phyloP scores from a whole-genome alignment of 2,888 invertebrate genomes.

The Platynereis dumerilii region DNA sequence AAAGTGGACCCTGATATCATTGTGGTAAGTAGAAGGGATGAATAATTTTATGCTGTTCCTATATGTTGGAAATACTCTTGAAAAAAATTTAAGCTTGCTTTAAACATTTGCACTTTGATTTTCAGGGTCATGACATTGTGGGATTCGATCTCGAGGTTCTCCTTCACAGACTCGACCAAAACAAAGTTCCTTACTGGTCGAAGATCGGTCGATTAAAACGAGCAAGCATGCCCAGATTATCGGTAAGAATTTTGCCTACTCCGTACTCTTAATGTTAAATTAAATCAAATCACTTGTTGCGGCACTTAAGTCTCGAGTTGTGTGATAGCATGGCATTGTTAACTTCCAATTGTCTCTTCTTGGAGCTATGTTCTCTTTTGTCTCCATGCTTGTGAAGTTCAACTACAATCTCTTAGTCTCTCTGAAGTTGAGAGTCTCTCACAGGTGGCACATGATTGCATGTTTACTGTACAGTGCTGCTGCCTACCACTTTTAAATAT shows the following conservation, averaged over 20 bases:
- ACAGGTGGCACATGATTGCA: no score
- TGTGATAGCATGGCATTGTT: no score
- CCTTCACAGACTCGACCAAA: slow-evolving; percentile 79
- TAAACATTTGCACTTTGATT: slow-evolving; percentile 8
- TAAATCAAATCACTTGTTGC: no score
- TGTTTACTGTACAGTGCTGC: no score
- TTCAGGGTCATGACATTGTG: slow-evolving; percentile 84
- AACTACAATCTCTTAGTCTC: no score
- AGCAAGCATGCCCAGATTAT: slow-evolving; percentile 63
- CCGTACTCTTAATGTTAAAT: no score
- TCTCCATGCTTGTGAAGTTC: no score
- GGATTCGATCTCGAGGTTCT: slow-evolving; percentile 90
- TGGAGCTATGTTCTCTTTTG: no score
- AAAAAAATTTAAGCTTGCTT: neutral
- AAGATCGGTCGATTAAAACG: slow-evolving; percentile 85
- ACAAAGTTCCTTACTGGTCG: slow-evolving; percentile 87
- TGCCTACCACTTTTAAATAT: no score
- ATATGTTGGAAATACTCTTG: neutral
- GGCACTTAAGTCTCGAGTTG: no score
- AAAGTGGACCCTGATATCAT: slow-evolving; percentile 92
- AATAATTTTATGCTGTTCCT: neutral
- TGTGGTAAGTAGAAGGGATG: slow-evolving; percentile 66
- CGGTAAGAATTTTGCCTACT: slow-evolving; percentile 41
- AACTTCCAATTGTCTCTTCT: no score
- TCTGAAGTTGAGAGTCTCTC: no score